phyloP scores from a whole-genome alignment of 2,888 invertebrate genomes.

The Camponotus fellah region DNA sequence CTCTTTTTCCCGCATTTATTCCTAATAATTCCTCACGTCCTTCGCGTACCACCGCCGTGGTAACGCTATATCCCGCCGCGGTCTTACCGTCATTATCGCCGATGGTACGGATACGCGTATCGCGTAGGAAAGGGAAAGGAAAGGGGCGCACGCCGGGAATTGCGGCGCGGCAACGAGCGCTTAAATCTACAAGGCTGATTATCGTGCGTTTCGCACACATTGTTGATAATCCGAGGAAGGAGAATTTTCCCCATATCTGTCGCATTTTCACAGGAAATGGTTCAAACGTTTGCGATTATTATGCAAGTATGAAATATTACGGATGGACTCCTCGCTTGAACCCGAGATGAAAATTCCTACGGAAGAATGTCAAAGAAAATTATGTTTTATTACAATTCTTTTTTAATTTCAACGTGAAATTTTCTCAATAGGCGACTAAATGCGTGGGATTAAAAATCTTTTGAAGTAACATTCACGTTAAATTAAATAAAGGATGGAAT shows the following conservation, averaged over 20 bases:
- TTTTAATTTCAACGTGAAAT: slow-evolving; percentile 18
- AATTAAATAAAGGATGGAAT: slow-evolving; percentile 7
- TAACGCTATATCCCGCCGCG: not conserved
- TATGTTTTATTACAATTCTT: slow-evolving; percentile 1
- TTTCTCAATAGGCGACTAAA: not conserved
- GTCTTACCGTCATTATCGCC: slow-evolving; percentile 38
- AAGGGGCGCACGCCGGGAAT: slow-evolving; percentile 1
- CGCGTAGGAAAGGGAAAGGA: slow-evolving; percentile 37
- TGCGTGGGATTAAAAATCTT: not conserved
- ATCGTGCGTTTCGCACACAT: slow-evolving; percentile 24
- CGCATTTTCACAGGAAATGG: slow-evolving; percentile 21
- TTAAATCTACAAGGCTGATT: slow-evolving; percentile 52
- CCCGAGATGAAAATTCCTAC: not conserved
- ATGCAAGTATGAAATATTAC: slow-evolving; percentile 12
- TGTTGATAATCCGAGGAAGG: slow-evolving; percentile 32
- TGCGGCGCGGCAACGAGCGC: slow-evolving; percentile 15
- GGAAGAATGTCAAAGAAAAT: not conserved
- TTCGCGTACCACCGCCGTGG: not conserved
- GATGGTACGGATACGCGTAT: slow-evolving; percentile 5
- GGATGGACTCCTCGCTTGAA: not conserved
- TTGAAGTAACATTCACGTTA: not conserved
- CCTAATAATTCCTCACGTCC: slow-evolving; percentile 21
- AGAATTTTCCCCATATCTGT: slow-evolving; percentile 15
- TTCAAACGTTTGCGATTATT: slow-evolving; percentile 33
- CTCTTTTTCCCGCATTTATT: slow-evolving; percentile 26